Evolutionary conservation across 2,113 vertebrate species (phyloP).

Genomic region (Myrmecophaga tridactyla): DNA sequence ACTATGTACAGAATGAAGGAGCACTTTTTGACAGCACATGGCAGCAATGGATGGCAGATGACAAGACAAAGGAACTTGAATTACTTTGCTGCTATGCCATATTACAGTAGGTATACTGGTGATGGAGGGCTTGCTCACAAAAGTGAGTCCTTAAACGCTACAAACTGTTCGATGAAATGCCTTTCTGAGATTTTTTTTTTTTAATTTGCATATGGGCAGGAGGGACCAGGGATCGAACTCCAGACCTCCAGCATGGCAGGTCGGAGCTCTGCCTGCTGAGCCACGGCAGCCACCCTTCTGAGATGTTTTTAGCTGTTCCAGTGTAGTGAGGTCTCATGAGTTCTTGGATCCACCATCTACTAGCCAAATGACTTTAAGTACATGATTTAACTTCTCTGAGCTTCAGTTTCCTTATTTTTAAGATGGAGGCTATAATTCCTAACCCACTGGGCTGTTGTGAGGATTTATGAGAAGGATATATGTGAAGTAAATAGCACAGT

Average conservation of each 20-base stretch:
- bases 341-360: neutral
- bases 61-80: conserved; percentile 11
- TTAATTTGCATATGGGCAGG: no score
- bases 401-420: neutral
- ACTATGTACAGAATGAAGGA: neutral
- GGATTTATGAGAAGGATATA: neutral
- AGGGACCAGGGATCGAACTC: no score
- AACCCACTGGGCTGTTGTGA: neutral
- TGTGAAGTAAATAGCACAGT: neutral
- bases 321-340: neutral
- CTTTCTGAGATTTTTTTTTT: neutral
- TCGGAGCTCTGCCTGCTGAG: no score
- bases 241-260: no score
- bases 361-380: neutral
- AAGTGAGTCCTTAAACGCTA: neutral
- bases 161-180: neutral
- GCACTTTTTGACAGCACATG: neutral
- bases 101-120: neutral
- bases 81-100: neutral
- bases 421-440: neutral
- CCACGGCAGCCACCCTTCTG: no score
- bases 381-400: neutral
- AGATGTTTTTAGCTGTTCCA: neutral
- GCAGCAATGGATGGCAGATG: neutral
- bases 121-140: neutral